phyloP scores from a whole-genome alignment of 1,140 invertebrate species.

The Odontomachus brunneus region DNA sequence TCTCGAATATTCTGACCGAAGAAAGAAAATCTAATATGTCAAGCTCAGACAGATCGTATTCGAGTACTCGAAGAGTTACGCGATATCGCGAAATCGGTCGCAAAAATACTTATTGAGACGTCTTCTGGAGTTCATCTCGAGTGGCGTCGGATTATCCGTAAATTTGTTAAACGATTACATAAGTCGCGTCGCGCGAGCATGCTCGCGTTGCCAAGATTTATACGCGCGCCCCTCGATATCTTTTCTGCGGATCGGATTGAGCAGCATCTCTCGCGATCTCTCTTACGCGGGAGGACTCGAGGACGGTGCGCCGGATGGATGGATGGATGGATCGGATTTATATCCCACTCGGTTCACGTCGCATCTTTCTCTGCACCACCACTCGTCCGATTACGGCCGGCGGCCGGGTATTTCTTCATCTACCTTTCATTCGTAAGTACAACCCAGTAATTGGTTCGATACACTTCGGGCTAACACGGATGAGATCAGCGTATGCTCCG shows the following conservation, averaged over 20 bases:
- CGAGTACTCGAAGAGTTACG: not conserved
- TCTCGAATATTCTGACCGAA: too few species aligned
- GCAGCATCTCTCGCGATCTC: conserved; percentile 8
- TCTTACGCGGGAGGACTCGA: not conserved
- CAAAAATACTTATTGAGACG: conserved; percentile 39
- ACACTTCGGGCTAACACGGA: conserved; percentile 37
- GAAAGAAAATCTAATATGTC: too few species aligned
- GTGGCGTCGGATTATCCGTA: conserved; percentile 40
- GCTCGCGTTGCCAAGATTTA: conserved; percentile 23
- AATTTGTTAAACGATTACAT: conserved; percentile 52
- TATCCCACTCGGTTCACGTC: conserved; percentile 43
- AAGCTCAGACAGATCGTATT: too few species aligned
- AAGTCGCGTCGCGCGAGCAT: conserved; percentile 3
- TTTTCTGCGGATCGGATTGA: not conserved
- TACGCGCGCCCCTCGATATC: conserved; percentile 1
- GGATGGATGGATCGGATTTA: conserved; percentile 35
- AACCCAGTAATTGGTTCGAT: conserved; percentile 66
- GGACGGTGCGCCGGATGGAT: not conserved
- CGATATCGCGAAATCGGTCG: conserved; percentile 32
- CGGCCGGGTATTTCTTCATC: conserved; percentile 66
- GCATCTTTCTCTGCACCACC: conserved; percentile 30
- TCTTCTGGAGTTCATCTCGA: not conserved
- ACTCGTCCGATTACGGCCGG: conserved; percentile 40
- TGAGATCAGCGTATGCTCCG: conserved; percentile 52
- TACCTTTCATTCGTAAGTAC: conserved; percentile 64